These are phyloP conservation scores for Sarcoramphus papa DNA, from an alignment of 2,797 vertebrate species.

Conservation along the genomic window DNA sequence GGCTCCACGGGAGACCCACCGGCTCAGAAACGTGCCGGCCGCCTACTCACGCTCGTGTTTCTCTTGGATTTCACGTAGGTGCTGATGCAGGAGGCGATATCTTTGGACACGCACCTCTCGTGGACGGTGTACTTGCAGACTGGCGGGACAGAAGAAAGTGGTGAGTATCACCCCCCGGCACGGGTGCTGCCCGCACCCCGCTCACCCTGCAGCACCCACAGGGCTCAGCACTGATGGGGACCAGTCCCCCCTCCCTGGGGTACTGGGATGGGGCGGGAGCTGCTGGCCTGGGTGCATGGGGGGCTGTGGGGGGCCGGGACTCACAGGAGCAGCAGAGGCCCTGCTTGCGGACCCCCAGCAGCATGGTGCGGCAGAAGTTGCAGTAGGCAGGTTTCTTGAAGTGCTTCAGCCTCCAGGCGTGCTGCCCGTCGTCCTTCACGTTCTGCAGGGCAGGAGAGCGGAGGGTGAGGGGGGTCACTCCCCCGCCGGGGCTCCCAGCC, in stretches of 20 bases:
- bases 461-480: neutral
- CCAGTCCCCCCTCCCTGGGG: neutral
- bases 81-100: constrained; percentile 90
- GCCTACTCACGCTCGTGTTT: constrained; percentile 83
- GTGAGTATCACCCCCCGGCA: neutral
- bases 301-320: neutral
- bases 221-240: neutral
- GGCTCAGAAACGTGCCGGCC: neutral
- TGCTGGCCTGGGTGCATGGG: fast-evolving
- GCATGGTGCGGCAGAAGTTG: constrained; percentile 92
- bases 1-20: fast-evolving
- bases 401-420: constrained; percentile 93
- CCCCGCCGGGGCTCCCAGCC: neutral
- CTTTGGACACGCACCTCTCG: constrained; percentile 91
- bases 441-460: constrained; percentile 66
- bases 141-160: constrained; percentile 40
- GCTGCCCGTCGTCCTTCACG: constrained; percentile 88
- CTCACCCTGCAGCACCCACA: neutral
- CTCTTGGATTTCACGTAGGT: constrained; percentile 89
- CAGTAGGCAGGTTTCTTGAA: constrained; percentile 97
- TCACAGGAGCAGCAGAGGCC: constrained; percentile 93
- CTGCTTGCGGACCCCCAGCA: constrained; percentile 92
- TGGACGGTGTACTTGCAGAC: constrained; percentile 97
- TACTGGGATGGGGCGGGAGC: neutral
- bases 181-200: fast-evolving